phyloP scores from a whole-genome alignment of 2,797 vertebrate genomes.

The Siniperca obscura region DNA sequence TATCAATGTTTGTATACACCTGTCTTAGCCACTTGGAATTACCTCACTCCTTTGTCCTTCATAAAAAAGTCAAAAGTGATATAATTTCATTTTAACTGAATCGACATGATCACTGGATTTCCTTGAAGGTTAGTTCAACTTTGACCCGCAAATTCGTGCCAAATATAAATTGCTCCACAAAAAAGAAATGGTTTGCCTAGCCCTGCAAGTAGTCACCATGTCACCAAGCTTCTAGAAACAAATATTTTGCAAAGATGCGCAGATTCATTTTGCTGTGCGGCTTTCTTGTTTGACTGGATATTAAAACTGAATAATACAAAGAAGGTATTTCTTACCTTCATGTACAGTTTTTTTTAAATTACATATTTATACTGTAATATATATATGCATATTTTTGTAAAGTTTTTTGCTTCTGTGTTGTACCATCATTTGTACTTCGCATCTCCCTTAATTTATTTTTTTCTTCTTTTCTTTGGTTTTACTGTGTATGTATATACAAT shows the following conservation, averaged over 20 bases:
- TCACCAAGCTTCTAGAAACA: background rate
- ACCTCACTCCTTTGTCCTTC: background rate
- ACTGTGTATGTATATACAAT: background rate
- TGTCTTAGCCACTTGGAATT: background rate
- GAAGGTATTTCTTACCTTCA: no score
- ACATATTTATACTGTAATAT: no score
- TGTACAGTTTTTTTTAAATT: no score
- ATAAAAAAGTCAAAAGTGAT: background rate
- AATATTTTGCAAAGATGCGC: background rate
- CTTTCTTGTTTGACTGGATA: background rate
- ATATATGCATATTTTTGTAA: no score
- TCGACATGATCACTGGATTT: background rate
- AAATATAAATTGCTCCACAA: background rate
- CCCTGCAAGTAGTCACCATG: background rate
- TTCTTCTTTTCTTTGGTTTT: background rate
- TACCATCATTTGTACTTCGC: background rate
- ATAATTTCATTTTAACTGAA: background rate
- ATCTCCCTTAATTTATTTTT: background rate
- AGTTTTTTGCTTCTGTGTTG: no score
- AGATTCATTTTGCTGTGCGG: background rate
- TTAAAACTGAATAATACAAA: background rate
- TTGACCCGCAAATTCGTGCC: background rate
- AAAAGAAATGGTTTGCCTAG: background rate
- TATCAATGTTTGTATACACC: background rate
- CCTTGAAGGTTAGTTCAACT: background rate